Conservation (phyloP, 2,113 vertebrate genomes). For the Sturnira hondurensis region DNA sequence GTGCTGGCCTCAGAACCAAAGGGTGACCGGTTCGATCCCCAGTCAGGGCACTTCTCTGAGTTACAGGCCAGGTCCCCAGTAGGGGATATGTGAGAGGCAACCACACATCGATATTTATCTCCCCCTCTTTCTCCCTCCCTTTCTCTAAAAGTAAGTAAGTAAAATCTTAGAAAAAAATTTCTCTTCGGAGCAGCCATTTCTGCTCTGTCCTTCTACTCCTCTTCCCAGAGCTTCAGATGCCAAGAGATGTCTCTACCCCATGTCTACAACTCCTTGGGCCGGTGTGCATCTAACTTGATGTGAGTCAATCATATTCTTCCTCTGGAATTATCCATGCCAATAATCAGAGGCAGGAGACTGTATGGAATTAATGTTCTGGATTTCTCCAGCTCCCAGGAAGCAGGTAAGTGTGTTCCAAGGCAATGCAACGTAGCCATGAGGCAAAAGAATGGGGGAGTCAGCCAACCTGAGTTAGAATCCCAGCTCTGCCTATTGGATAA, state of each 20-base stretch:
- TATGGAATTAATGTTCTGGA: background rate
- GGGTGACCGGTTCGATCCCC: too few species aligned
- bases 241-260: fast-evolving
- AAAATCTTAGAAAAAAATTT: background rate
- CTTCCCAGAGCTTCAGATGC: background rate
- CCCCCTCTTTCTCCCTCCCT: too few species aligned
- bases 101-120: too few species aligned
- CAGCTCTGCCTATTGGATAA: background rate
- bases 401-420: background rate
- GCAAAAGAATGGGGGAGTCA: background rate
- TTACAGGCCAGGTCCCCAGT: too few species aligned
- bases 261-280: background rate
- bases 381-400: background rate
- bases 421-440: background rate
- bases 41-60: too few species aligned
- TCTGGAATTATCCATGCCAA: background rate
- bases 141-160: too few species aligned
- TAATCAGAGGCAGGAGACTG: background rate
- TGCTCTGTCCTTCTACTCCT: background rate
- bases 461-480: background rate
- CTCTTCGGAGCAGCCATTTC: background rate
- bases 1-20: too few species aligned
- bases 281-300: background rate
- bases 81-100: too few species aligned
- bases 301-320: background rate